These are phyloP conservation scores for Pocillopora grandis DNA, from an alignment of 92 coral and sea anemone species.

Conservation along the genomic window DNA sequence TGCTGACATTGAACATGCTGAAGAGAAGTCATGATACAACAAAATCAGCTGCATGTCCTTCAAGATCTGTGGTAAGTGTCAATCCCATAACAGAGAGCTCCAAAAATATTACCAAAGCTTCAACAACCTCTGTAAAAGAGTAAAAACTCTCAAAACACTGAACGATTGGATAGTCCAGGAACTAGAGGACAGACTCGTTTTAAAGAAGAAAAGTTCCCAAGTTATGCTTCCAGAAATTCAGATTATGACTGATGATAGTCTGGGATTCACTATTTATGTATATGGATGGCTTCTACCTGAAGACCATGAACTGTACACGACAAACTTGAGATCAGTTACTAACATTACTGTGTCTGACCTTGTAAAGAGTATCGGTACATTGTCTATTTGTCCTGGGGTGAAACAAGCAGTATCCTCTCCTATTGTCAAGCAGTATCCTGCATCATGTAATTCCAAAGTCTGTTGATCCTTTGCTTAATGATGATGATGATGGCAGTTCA, in stretches of 20 bases:
- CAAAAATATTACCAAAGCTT: slow-evolving; percentile 2
- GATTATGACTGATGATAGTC: too few relatives aligned
- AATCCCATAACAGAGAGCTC: neutral
- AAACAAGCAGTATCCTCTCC: too few relatives aligned
- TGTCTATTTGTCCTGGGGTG: neutral
- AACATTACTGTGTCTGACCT: slow-evolving; percentile 52
- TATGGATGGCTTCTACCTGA: too few relatives aligned
- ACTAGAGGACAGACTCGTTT: slow-evolving; percentile 45
- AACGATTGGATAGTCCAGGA: slow-evolving; percentile 41
- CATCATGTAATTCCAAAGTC: slow-evolving; percentile 65
- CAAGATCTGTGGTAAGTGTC: slow-evolving; percentile 23
- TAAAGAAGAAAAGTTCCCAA: slow-evolving; percentile 10
- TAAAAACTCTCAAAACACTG: neutral
- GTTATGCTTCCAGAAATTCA: too few relatives aligned
- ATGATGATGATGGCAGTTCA: slow-evolving; percentile 18
- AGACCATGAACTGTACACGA: too few relatives aligned
- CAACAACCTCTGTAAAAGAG: slow-evolving; percentile 12
- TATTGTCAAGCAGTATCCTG: slow-evolving; percentile 29
- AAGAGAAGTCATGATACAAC: slow-evolving; percentile 33
- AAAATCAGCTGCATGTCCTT: slow-evolving; percentile 14
- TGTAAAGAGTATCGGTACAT: neutral
- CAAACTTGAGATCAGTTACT: neutral
- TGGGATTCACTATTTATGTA: too few relatives aligned
- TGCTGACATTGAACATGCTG: slow-evolving; percentile 45
- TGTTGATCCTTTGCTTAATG: slow-evolving; percentile 37